A percentile compares a stretch with the other conserved stretches of the same genome.
phyloP scores from a whole-genome alignment of 2,888 invertebrate species.

The Epsilonema sp. region DNA sequence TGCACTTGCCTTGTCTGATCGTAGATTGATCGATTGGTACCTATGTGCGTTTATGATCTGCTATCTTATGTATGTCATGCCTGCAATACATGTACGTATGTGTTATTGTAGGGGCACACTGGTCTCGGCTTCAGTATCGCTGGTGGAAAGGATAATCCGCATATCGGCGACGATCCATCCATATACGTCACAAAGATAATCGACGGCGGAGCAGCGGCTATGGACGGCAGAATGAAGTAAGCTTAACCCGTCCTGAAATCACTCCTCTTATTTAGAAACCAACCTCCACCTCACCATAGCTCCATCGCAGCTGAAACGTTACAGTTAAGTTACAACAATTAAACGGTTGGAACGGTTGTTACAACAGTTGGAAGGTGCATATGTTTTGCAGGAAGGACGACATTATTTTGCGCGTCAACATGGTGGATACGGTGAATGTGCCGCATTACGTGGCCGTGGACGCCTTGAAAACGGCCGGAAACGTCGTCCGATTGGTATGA shows the following conservation, averaged over 20 bases:
- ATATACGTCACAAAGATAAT: conserved; percentile 92
- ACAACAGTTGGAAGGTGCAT: neutral
- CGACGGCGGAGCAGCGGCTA: conserved; percentile 76
- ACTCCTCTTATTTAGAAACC: neutral
- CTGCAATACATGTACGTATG: neutral
- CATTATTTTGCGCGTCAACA: conserved; percentile 83
- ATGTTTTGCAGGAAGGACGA: conserved; percentile 64
- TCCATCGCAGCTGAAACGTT: neutral
- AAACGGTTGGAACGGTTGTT: neutral
- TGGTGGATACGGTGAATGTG: conserved; percentile 70
- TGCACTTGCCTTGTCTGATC: no score
- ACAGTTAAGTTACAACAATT: neutral
- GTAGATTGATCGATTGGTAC: neutral
- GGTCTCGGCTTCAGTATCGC: conserved; percentile 97
- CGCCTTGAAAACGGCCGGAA: conserved; percentile 85
- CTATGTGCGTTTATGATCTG: neutral
- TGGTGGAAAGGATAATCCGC: conserved; percentile 90
- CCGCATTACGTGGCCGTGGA: conserved; percentile 87
- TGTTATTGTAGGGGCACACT: conserved; percentile 44
- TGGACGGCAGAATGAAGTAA: conserved; percentile 58
- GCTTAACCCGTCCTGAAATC: neutral
- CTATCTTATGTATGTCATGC: no score
- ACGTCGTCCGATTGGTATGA: conserved; percentile 72
- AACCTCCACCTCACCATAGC: neutral
- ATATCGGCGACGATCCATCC: conserved; percentile 47